A percentile compares a stretch with the other conserved stretches of the same genome.
phyloP scores from a whole-genome alignment of 2,888 invertebrate genomes.

The Sinopyrophorus schimmeli region DNA sequence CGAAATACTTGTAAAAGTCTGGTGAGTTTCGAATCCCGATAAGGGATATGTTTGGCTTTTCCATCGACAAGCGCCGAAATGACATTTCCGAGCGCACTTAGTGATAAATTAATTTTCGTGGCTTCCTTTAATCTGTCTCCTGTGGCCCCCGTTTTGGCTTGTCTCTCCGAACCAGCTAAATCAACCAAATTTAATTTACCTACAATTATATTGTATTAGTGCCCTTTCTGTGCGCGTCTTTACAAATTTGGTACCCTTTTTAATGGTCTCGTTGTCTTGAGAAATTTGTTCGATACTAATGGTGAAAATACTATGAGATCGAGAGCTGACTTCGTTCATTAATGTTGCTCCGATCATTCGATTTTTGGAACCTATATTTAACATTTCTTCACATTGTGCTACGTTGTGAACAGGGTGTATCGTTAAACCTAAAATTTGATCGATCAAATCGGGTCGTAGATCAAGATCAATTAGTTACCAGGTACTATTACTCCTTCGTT shows the following conservation, averaged over 20 bases:
- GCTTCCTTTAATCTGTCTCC: constrained; percentile 86
- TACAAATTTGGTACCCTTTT: constrained; percentile 45
- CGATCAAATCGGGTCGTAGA: not conserved
- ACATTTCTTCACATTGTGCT: constrained; percentile 72
- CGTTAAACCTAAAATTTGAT: constrained; percentile 59
- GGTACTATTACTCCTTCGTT: constrained; percentile 60
- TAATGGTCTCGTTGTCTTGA: constrained; percentile 52
- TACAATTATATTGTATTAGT: constrained; percentile 10
- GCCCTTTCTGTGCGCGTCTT: no score
- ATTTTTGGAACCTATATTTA: constrained; percentile 77
- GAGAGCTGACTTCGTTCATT: constrained; percentile 85
- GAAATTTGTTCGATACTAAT: constrained; percentile 81
- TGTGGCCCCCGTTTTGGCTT: constrained; percentile 81
- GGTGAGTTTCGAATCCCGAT: constrained; percentile 84
- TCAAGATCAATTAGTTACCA: constrained; percentile 46
- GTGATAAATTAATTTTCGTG: constrained; percentile 84
- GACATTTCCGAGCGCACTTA: constrained; percentile 87
- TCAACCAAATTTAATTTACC: constrained; percentile 87
- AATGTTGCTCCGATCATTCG: constrained; percentile 82
- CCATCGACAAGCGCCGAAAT: constrained; percentile 85
- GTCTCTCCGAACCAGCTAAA: constrained; percentile 86
- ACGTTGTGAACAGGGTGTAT: constrained; percentile 79
- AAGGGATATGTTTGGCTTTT: constrained; percentile 79
- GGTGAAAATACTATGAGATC: constrained; percentile 88
- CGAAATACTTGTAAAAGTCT: constrained; percentile 72